phyloP scores from a whole-genome alignment of 1,140 invertebrate species.

The Atta cephalotes region DNA sequence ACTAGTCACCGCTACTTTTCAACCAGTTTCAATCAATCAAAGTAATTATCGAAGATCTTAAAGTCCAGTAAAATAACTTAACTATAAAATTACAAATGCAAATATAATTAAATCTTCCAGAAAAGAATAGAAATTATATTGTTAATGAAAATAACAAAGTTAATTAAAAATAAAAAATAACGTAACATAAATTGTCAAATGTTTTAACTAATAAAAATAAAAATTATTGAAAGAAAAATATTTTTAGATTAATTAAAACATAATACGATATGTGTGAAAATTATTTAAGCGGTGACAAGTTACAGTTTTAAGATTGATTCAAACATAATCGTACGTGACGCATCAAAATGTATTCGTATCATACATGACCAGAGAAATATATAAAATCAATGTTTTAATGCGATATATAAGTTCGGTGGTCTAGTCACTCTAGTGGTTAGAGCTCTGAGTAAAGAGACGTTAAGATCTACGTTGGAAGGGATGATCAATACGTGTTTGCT shows the following conservation, averaged over 20 bases:
- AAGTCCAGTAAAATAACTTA: constrained; percentile 34
- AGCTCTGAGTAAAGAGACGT: no score
- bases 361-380: no score
- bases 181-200: not conserved
- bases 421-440: no score
- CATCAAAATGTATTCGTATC: no score
- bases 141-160: not conserved
- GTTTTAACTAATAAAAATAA: not conserved
- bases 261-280: not conserved
- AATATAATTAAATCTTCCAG: not conserved
- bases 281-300: not conserved
- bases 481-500: no score
- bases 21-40: constrained; percentile 37
- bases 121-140: not conserved
- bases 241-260: not conserved
- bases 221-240: no score
- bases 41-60: constrained; percentile 43
- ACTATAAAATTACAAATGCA: not conserved
- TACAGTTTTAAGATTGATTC: no score
- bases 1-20: constrained; percentile 4
- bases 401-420: no score
- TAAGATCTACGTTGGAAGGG: no score
- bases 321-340: no score
- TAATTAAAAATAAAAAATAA: not conserved
- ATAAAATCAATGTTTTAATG: no score